These are phyloP conservation scores for Synergus laeviventris DNA, from an alignment of 2,888 invertebrate species.

Conservation along the genomic window DNA sequence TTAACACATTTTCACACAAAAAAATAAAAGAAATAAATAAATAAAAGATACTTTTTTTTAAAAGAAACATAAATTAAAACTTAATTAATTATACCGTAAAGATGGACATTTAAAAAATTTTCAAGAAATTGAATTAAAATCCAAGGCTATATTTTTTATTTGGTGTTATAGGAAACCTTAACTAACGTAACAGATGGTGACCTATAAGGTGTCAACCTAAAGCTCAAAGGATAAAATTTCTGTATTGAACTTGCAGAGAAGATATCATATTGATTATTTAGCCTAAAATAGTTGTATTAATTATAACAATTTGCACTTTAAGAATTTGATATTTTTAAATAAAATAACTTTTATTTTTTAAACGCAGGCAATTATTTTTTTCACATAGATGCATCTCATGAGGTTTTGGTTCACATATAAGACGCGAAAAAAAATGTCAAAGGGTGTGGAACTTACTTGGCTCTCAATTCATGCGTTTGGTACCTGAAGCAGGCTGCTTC, in stretches of 20 bases:
- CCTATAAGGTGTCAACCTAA: constrained; percentile 41
- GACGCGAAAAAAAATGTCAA: constrained; percentile 19
- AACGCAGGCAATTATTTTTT: too few species aligned
- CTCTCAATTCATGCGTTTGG: constrained; percentile 52
- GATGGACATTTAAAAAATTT: neutral
- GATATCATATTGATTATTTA: neutral
- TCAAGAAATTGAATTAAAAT: neutral
- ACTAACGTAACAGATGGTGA: constrained; percentile 41
- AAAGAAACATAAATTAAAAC: neutral
- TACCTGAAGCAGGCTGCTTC: constrained; percentile 27
- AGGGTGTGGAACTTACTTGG: constrained; percentile 50
- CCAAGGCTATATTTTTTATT: neutral
- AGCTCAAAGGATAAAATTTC: constrained; percentile 13
- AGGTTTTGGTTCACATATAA: constrained; percentile 1
- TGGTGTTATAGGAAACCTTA: neutral
- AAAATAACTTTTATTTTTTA: neutral
- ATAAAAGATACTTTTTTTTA: too few species aligned
- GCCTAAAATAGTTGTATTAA: neutral
- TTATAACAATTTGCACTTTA: neutral
- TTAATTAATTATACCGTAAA: neutral
- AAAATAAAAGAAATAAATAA: too few species aligned
- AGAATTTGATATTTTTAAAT: neutral
- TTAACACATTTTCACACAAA: neutral
- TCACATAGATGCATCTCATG: neutral
- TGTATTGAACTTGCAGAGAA: neutral